Evolutionary conservation across 2,888 invertebrate species (phyloP), one percentile per base, ranked within the genome.

Genomic region (Drosophila nr. fundita): DNA sequence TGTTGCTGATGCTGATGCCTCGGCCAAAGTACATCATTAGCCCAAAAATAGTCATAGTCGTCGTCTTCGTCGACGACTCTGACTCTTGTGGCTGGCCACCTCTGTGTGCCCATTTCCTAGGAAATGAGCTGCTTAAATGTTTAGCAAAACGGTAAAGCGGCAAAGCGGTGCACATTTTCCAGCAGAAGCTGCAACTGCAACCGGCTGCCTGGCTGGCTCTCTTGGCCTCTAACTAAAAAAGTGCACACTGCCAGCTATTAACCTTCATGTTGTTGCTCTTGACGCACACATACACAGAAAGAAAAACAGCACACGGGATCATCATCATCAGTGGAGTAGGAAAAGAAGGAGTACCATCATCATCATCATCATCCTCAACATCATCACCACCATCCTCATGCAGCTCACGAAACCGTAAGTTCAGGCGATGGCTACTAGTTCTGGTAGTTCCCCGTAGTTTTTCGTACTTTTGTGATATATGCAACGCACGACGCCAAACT

Each of bases 91-190:
- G 69, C 52, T 32, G 59, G 38, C 24, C 60, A 63, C 59, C 78
- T 67, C 57, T 75, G 79, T 87, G 76, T 61, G 75, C 74, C 76
- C 89, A 87, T 85, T 89, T 85, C 80, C 85, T 84, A 84, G 85
- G 87, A 85, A 85, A 85, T 89, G 87, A 89, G 89, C 87, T 89
- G 85, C 87, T 85, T 85, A 89, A 85, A 85, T 85, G 85, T 87
- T 85, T 80, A 89, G 82, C 75, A 76, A 69, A 78, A 83, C 86
- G 86, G 83, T 87, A 89, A 85, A 85, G 63, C 83, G 83, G 86
- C 82, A 82, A 85, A 85, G 68, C 80, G 75, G 80, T 82, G 72
- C 81, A 83, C 68, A 87, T 89, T 87, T 89, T 78, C 66, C 68
- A 88, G 71, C 86, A 69, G 55, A 29, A 68, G 63, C 48, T 48